A percentile compares a stretch with the other conserved stretches of the same genome.
Conservation (phyloP, 2,797 vertebrate genomes). For the Centroberyx gerrardi region DNA sequence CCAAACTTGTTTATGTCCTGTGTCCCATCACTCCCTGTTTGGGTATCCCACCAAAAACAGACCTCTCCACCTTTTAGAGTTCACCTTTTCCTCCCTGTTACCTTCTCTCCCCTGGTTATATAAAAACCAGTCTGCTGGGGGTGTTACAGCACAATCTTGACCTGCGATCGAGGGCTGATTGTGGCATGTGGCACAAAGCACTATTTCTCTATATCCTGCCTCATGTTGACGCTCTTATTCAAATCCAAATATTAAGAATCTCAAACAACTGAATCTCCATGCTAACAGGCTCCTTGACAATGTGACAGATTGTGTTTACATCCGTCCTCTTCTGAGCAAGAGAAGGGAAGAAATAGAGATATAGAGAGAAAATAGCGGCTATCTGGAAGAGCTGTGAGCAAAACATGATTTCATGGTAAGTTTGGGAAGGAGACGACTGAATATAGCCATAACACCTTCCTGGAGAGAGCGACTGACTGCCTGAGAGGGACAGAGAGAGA, state of each 20-base stretch:
- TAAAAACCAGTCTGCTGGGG: conserved; percentile 20
- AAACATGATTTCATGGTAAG: conserved; percentile 14
- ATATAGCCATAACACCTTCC: conserved; percentile 44
- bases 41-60: no score
- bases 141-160: conserved; percentile 18
- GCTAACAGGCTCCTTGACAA: conserved; percentile 30
- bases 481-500: conserved; percentile 30
- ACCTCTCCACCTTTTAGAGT: conserved; percentile 2
- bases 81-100: conserved; percentile 42
- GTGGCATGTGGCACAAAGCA: background rate
- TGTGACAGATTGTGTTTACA: conserved; percentile 51
- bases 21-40: no score
- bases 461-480: conserved; percentile 14
- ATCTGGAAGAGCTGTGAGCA: conserved; percentile 9
- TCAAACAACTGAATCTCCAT: background rate
- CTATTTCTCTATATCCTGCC: background rate
- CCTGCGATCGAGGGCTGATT: conserved; percentile 1
- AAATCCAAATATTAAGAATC: conserved; percentile 19
- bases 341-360: background rate
- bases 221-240: background rate
- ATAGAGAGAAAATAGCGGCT: conserved; percentile 28
- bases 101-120: conserved; percentile 24
- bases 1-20: no score
- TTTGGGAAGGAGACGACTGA: conserved; percentile 33
- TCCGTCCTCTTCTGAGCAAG: background rate